These are phyloP conservation scores for Ischnura elegans DNA, from an alignment of 2,888 invertebrate species.

Conservation along the genomic window DNA sequence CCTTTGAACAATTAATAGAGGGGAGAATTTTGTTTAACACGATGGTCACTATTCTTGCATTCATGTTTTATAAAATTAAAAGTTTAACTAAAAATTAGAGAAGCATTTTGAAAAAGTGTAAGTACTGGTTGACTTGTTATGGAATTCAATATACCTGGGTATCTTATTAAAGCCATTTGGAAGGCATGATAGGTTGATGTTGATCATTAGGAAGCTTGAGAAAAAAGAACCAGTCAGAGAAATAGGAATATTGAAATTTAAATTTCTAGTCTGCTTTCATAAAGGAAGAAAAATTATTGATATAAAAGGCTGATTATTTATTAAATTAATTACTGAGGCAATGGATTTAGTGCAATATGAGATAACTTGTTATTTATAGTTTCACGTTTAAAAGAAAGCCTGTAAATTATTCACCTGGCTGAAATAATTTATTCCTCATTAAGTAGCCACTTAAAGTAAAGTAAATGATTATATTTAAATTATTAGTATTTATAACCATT, in stretches of 20 bases:
- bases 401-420: slow-evolving; percentile 62
- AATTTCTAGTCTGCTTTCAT: slow-evolving; percentile 66
- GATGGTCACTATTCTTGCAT: slow-evolving; percentile 66
- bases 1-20: slow-evolving; percentile 50
- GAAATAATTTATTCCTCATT: slow-evolving; percentile 63
- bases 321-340: slow-evolving; percentile 65
- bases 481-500: slow-evolving; percentile 54
- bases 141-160: slow-evolving; percentile 61
- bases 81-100: slow-evolving; percentile 59
- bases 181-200: slow-evolving; percentile 61
- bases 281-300: slow-evolving; percentile 66
- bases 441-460: slow-evolving; percentile 49
- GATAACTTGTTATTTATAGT: slow-evolving; percentile 61
- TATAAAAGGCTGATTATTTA: slow-evolving; percentile 60
- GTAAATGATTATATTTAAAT: slow-evolving; percentile 58
- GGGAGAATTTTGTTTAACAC: slow-evolving; percentile 41
- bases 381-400: slow-evolving; percentile 53
- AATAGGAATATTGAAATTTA: slow-evolving; percentile 65
- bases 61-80: slow-evolving; percentile 66
- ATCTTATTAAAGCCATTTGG: slow-evolving; percentile 37
- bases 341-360: slow-evolving; percentile 67
- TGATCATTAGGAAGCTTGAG: slow-evolving; percentile 54
- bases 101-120: slow-evolving; percentile 62
- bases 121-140: slow-evolving; percentile 67
- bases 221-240: slow-evolving; percentile 63